Evolutionary conservation across 1,140 invertebrate genomes (phyloP).

Genomic region (Delia radicum): DNA sequence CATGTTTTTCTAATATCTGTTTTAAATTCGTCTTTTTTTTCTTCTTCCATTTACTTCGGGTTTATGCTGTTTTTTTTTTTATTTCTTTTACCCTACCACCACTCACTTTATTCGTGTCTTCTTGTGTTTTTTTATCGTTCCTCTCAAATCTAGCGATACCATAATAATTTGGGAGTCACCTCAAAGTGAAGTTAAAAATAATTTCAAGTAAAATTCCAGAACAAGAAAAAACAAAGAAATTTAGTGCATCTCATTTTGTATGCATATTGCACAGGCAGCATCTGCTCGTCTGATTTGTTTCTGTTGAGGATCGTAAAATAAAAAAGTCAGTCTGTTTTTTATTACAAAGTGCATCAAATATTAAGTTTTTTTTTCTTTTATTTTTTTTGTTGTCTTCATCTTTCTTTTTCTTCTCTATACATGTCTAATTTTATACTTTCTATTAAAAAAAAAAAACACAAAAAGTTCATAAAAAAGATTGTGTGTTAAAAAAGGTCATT

Average conservation of each 20-base stretch:
- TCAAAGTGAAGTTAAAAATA: conserved; percentile 7
- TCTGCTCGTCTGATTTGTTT: too few species aligned
- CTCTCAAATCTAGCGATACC: background rate
- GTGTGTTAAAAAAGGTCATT: background rate
- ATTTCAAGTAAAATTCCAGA: conserved; percentile 19
- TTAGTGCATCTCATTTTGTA: background rate
- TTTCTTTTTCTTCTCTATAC: background rate
- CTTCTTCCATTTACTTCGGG: background rate
- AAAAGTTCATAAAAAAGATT: background rate
- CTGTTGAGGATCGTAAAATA: background rate
- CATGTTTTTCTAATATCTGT: background rate
- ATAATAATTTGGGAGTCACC: conserved; percentile 21
- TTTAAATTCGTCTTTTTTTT: background rate
- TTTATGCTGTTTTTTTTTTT: background rate
- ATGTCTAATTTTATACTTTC: background rate
- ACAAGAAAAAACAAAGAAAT: conserved; percentile 11
- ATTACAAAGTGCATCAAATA: background rate
- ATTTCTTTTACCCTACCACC: background rate
- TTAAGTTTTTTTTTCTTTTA: background rate
- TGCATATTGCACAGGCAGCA: background rate
- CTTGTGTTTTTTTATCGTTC: background rate
- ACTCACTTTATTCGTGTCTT: background rate
- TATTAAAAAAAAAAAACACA: background rate
- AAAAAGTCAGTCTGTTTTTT: background rate
- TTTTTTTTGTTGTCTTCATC: too few species aligned